phyloP scores from a whole-genome alignment of 1,140 invertebrate genomes.

The Mizuhopecten yessoensis region DNA sequence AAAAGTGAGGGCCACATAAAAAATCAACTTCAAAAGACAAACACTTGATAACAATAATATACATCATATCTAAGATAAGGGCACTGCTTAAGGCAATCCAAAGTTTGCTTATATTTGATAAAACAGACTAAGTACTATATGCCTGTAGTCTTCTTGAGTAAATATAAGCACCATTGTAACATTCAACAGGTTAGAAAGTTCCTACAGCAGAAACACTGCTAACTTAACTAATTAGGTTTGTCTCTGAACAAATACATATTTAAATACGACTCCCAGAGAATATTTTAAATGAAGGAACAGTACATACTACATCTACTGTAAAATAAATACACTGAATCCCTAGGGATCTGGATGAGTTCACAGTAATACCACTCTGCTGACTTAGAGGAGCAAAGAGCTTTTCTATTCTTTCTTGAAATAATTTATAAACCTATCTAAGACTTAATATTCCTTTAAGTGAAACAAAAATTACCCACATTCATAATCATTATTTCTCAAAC shows the following conservation, averaged over 20 bases:
- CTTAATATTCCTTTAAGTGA: neutral
- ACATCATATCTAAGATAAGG: neutral
- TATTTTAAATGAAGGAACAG: too few species aligned
- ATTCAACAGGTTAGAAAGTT: neutral
- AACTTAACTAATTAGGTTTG: too few species aligned
- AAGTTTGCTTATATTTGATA: slow-evolving; percentile 15
- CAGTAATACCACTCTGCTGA: neutral
- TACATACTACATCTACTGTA: too few species aligned
- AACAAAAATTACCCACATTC: neutral
- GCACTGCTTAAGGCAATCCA: neutral
- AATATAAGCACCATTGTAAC: neutral
- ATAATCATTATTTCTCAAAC: slow-evolving; percentile 7
- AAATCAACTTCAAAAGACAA: neutral
- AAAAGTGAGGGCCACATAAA: neutral
- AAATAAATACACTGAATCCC: too few species aligned
- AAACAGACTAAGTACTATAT: slow-evolving; percentile 17
- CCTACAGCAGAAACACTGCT: neutral
- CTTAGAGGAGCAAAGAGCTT: too few species aligned
- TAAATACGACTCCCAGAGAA: too few species aligned
- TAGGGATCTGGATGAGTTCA: neutral
- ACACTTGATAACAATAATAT: neutral
- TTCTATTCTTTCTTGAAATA: neutral
- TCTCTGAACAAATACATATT: too few species aligned
- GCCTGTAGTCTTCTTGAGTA: slow-evolving; percentile 3
- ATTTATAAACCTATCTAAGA: slow-evolving; percentile 23